Evolutionary conservation across 2,113 vertebrate genomes (phyloP), one percentile per base, ranked within the genome.

Genomic region (Nyctibius bracteatus): DNA sequence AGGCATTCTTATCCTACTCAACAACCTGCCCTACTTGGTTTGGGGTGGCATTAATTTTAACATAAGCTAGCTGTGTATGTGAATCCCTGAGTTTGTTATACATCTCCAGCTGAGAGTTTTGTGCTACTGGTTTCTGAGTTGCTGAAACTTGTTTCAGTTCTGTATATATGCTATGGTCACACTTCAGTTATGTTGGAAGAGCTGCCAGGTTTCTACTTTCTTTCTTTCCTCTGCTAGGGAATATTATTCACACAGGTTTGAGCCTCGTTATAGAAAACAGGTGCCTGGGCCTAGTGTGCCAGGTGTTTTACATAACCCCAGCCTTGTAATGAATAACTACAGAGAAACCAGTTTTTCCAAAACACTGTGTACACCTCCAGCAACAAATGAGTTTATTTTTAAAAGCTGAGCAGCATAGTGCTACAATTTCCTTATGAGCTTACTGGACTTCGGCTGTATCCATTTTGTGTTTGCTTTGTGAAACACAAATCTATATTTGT

Each of bases 41-140:
- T 51, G 39, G 27, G 13, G 14, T 54, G 12, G 13, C 9, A 3
- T 62, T 62, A 15, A 25, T 59, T 77, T 41, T 44, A 57, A 25
- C 14, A 7, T 37, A 3, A 73, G 3, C 25, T n/a, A 3, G 9
- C 8, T 81, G 14, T 4, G 5, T 4, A 2, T 63, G 7, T 33
- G 30, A 65, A 17, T 61, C 33, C 30, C 43, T 6, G 6, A 15
- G 27, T 21, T 62, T 63, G 39, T 49, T 46, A 16, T 57, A 7
- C 1, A 1, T 28, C 20, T 66, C 43, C 46, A 77, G 0, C 25
- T 57, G 46, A 46, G 74, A 24, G 58, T n/a, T 75, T 31, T 74
- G 15, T 43, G 31, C 71, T 67, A 6, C 43, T 67, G 52, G 57
- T n/a, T 22, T 54, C 51, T 67, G 46, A 58, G 22, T 51, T 41